phyloP scores from a whole-genome alignment of 2,797 vertebrate genomes.

The Lemur catta region DNA sequence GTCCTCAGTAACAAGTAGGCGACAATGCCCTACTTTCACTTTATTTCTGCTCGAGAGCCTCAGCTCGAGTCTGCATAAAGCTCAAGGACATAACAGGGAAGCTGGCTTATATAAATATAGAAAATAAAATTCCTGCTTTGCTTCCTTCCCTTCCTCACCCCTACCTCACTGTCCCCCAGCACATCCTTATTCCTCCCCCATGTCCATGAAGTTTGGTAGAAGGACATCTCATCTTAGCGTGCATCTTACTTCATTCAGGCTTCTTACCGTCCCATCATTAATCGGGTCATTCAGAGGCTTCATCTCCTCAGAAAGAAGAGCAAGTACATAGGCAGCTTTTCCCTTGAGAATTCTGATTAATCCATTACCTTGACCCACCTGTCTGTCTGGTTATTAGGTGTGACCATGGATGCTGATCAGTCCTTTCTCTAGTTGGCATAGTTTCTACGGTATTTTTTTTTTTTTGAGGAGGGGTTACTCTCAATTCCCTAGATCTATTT shows the following conservation, averaged over 20 bases:
- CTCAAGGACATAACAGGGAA: background rate
- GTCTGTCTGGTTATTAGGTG: background rate
- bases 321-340: background rate
- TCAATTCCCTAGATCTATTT: background rate
- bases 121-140: background rate
- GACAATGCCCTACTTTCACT: background rate
- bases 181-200: background rate
- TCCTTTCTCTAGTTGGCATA: background rate
- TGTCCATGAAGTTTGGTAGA: background rate
- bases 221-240: background rate
- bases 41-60: background rate
- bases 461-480: background rate
- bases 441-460: background rate
- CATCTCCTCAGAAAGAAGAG: background rate
- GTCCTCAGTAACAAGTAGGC: background rate
- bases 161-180: background rate
- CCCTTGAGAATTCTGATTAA: slow-evolving; percentile 13
- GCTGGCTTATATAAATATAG: background rate
- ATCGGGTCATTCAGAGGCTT: background rate
- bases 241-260: background rate
- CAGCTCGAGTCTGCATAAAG: background rate
- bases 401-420: background rate
- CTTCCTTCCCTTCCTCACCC: background rate
- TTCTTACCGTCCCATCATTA: background rate
- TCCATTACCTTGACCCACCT: background rate